Conservation (phyloP, 35 echinoderm and acorn worm genomes). For the Stichopus chloronotus region DNA sequence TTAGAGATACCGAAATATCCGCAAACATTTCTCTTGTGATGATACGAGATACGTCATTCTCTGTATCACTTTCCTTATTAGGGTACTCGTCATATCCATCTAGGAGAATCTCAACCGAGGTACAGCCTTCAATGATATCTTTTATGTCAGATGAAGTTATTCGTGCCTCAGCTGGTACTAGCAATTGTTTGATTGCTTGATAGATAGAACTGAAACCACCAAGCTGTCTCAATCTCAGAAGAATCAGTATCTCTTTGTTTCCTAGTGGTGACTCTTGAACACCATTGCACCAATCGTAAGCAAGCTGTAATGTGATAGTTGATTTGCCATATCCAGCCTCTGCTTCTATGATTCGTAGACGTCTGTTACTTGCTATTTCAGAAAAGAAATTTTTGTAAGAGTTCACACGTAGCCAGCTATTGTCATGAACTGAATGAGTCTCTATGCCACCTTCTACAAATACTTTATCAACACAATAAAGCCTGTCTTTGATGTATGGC, state of each 20-base stretch:
- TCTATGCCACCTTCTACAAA: too few species aligned
- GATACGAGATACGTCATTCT: not conserved
- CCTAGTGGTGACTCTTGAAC: not conserved
- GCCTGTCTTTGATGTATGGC: too few species aligned
- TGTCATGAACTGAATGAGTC: too few species aligned
- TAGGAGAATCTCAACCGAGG: not conserved
- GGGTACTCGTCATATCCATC: constrained; percentile 40
- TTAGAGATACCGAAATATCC: not conserved
- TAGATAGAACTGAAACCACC: not conserved
- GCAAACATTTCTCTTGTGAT: not conserved
- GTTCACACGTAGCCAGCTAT: too few species aligned
- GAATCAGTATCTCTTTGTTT: not conserved
- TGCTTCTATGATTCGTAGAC: not conserved
- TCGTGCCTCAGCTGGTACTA: not conserved
- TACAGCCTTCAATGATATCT: not conserved
- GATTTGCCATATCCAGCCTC: constrained; percentile 18
- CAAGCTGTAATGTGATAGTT: not conserved
- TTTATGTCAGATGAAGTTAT: not conserved
- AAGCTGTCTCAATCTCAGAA: constrained; percentile 1
- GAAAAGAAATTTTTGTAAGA: too few species aligned
- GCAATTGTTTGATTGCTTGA: not conserved
- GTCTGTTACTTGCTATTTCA: too few species aligned
- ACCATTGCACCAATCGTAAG: constrained; percentile 1
- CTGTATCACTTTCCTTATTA: too few species aligned
- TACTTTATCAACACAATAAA: too few species aligned